phyloP scores from a whole-genome alignment of 2,888 invertebrate species.

The Pollenia angustigena region DNA sequence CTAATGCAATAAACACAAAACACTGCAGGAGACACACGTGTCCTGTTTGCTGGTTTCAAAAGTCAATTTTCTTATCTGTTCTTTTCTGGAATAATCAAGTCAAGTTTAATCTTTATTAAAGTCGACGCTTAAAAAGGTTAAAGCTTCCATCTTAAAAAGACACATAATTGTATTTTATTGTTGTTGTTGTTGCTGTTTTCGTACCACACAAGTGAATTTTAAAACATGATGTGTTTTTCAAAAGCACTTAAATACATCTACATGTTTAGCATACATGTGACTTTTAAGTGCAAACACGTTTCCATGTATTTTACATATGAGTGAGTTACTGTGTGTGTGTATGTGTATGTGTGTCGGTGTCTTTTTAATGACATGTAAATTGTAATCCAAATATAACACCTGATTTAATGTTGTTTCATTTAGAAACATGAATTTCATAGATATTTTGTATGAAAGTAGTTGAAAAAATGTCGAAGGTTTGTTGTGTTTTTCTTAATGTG shows the following conservation, averaged over 20 bases:
- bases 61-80: not conserved
- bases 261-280: not conserved
- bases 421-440: conserved; percentile 18
- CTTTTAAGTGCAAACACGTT: not conserved
- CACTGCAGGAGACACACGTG: not conserved
- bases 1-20: not conserved
- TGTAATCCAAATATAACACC: conserved; percentile 49
- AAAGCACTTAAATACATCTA: not conserved
- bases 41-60: not conserved
- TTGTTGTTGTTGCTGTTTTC: not conserved
- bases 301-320: not conserved
- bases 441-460: not conserved
- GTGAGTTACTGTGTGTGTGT: not conserved
- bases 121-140: conserved; percentile 15
- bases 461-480: not conserved
- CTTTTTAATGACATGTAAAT: conserved; percentile 52
- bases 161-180: conserved; percentile 28
- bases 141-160: not conserved
- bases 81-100: not conserved
- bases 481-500: conserved; percentile 21
- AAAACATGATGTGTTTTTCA: not conserved
- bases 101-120: conserved; percentile 19
- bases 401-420: conserved; percentile 48
- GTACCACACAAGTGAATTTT: conserved; percentile 1
- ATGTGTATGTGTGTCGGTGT: not conserved